Conservation (phyloP, 2,113 vertebrate species). For the Hyperopisus bebe region DNA sequence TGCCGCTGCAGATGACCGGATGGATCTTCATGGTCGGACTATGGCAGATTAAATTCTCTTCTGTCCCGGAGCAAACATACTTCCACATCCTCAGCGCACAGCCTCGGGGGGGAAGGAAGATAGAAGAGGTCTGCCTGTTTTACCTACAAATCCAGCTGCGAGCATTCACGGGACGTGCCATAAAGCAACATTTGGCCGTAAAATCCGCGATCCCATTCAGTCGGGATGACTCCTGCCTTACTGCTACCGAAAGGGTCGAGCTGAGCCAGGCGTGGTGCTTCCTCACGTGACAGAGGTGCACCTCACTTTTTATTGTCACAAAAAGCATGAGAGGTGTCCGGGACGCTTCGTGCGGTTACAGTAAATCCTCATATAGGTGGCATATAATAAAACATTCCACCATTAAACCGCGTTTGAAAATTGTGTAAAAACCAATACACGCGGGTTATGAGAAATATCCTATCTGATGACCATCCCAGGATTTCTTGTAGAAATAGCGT, state of each 20-base stretch:
- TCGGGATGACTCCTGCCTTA: not conserved
- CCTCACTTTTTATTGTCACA: not conserved
- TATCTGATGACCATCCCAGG: not conserved
- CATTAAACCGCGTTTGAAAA: not conserved
- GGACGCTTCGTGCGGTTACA: not conserved
- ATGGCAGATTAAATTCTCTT: slow-evolving; percentile 39
- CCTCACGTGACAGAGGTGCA: not conserved
- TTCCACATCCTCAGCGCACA: slow-evolving; percentile 23
- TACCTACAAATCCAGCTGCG: not conserved
- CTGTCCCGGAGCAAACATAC: slow-evolving; percentile 39
- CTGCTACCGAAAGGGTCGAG: not conserved
- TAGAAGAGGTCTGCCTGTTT: not conserved
- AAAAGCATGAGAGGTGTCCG: not conserved
- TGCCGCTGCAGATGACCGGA: slow-evolving; percentile 23
- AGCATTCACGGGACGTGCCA: not conserved
- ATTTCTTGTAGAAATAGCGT: not conserved
- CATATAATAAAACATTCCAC: not conserved
- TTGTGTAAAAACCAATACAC: not conserved
- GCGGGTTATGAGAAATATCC: not conserved
- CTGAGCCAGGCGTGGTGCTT: not conserved
- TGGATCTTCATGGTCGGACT: slow-evolving; percentile 43
- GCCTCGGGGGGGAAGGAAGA: not conserved
- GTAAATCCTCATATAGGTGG: not conserved
- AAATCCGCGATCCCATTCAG: not conserved
- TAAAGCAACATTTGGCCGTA: not conserved